phyloP scores from a whole-genome alignment of 2,113 vertebrate species.

The Leptosomus discolor region DNA sequence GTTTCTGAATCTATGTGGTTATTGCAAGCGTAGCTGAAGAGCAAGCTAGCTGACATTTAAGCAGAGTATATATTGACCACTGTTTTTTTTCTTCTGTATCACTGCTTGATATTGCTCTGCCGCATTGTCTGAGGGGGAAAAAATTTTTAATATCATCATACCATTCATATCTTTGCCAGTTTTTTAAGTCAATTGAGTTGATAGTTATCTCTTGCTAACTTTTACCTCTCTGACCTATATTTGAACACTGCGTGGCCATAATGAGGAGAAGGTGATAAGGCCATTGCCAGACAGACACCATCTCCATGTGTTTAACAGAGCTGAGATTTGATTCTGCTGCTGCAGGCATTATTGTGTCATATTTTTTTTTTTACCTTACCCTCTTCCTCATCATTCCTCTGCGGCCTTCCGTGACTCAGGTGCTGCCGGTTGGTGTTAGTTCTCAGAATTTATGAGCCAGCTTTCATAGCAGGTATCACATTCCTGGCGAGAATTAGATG shows the following conservation, averaged over 20 bases:
- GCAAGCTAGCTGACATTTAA: neutral
- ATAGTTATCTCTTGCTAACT: neutral
- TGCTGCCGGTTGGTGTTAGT: neutral
- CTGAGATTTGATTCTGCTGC: conserved; percentile 39
- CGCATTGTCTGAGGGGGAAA: neutral
- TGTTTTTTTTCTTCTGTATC: conserved; percentile 1
- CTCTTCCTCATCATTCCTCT: neutral
- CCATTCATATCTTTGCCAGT: neutral
- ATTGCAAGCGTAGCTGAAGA: neutral
- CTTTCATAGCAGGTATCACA: neutral
- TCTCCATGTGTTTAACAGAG: neutral
- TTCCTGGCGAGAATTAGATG: neutral
- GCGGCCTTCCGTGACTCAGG: neutral
- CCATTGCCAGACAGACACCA: neutral
- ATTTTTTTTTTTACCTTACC: neutral
- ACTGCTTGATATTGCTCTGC: neutral
- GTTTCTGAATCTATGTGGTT: neutral
- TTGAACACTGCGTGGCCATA: neutral
- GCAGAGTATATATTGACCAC: neutral
- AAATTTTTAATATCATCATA: conserved; percentile 31
- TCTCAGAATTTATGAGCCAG: neutral
- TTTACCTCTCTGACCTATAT: conserved; percentile 41
- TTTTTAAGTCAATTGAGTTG: conserved; percentile 12
- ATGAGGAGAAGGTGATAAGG: conserved; percentile 28
- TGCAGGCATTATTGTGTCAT: neutral